phyloP scores from a whole-genome alignment of 2,113 vertebrate species.

The Sturnira hondurensis region DNA sequence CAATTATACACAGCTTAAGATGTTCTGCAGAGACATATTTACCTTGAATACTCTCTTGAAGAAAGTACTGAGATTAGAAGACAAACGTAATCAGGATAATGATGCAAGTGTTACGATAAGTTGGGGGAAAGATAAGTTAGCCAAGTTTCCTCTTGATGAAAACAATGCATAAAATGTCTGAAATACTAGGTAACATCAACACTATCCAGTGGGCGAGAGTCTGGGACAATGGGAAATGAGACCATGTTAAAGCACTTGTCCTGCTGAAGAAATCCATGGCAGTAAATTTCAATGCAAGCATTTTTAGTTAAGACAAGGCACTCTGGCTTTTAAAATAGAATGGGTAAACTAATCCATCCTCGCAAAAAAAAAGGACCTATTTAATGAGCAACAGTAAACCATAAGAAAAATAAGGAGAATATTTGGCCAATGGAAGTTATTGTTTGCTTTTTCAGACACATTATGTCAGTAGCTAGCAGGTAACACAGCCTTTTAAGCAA shows the following conservation, averaged over 20 bases:
- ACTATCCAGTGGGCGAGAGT: too few relatives aligned
- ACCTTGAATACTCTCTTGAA: too few relatives aligned
- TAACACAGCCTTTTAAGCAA: neutral
- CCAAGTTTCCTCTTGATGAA: too few relatives aligned
- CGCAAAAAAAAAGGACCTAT: neutral
- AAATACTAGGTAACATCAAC: too few relatives aligned
- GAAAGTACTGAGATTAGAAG: too few relatives aligned
- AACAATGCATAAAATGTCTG: too few relatives aligned
- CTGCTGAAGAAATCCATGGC: neutral
- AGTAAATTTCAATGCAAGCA: neutral
- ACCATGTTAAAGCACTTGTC: neutral
- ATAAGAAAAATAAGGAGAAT: neutral
- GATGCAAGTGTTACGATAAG: too few relatives aligned
- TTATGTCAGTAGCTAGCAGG: neutral
- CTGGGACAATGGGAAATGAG: too few relatives aligned
- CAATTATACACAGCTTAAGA: too few relatives aligned
- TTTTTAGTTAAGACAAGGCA: neutral
- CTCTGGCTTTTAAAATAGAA: neutral
- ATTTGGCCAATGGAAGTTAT: neutral
- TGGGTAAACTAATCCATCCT: neutral
- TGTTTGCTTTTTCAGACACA: neutral
- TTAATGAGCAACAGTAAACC: neutral
- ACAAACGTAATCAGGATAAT: too few relatives aligned
- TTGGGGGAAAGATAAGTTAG: too few relatives aligned
- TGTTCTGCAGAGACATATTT: too few relatives aligned